Conservation (phyloP, 2,113 vertebrate genomes). For the Crotalus tigris region DNA sequence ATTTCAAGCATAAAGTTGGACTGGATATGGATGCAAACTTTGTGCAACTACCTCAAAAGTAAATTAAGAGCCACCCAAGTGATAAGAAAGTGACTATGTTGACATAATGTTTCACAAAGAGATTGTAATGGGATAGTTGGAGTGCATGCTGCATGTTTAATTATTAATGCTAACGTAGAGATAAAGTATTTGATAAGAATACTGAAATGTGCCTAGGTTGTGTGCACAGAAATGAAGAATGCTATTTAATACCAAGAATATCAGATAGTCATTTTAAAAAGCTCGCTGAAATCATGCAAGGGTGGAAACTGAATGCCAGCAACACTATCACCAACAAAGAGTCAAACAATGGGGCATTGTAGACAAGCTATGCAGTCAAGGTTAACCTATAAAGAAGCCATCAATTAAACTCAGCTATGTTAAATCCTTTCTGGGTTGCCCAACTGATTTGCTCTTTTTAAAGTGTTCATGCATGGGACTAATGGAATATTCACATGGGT, state of each 20-base stretch:
- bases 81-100: background rate
- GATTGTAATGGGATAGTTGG: background rate
- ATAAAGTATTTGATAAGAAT: slow-evolving; percentile 63
- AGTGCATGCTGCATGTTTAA: slow-evolving; percentile 47
- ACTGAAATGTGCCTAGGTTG: slow-evolving; percentile 29
- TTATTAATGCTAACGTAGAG: slow-evolving; percentile 53
- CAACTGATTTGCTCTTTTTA: slow-evolving; percentile 22
- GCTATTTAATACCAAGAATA: slow-evolving; percentile 56
- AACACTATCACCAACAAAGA: slow-evolving; percentile 51
- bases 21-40: background rate
- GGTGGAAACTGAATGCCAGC: slow-evolving; percentile 42
- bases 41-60: background rate
- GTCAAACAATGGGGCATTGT: slow-evolving; percentile 61
- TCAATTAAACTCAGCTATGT: slow-evolving; percentile 18
- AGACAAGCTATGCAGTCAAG: slow-evolving; percentile 21
- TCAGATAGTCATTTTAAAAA: slow-evolving; percentile 49
- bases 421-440: slow-evolving; percentile 15
- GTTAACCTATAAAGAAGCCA: slow-evolving; percentile 35
- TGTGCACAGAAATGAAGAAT: slow-evolving; percentile 46
- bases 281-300: slow-evolving; percentile 43
- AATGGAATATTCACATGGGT: background rate
- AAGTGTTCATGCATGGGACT: background rate
- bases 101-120: slow-evolving; percentile 4
- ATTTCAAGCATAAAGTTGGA: slow-evolving; percentile 12
- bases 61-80: slow-evolving; percentile 13